Evolutionary conservation across 2,797 vertebrate genomes (phyloP), one percentile per base, ranked within the genome.

Genomic region (Myoxocephalus aenaeus): DNA sequence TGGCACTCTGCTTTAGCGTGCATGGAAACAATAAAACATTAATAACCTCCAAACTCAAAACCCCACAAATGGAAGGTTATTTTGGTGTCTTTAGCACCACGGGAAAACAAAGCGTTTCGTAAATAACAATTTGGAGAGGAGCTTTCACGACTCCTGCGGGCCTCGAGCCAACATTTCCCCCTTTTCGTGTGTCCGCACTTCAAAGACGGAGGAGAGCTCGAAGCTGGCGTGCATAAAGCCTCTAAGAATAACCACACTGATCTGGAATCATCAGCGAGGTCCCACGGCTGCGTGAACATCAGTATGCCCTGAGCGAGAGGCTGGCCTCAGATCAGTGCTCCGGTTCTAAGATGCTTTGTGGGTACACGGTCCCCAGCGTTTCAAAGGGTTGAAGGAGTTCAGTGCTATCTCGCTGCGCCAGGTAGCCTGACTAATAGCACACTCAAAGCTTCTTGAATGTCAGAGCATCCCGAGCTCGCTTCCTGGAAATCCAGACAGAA

Each of bases 381-480:
- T 90, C 90, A 86, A 85, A 87, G 88, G 75, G 84, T 74, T 81
- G 79, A 78, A 76, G 79, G 84, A 89, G 86, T 89, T 90, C 86
- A 86, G 85, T 70, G 85, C 92, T 94, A 93, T 94, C 93, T 93
- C 92, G 63, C 82, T 56, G 81, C 29, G 32, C 79, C 93, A 94
- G 93, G 91, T 92, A 90, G 87, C 91, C 88, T 92, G 89, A 93
- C 92, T 94, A 93, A 94, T 93, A 91, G 77, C 82, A 79, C 73
- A 76, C 90, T 92, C 84, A 89, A 87, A 93, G 90, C 91, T 80
- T 82, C 86, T 81, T 88, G 87, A 93, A 93, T 92, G 92, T 91
- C 92, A 92, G 77, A 86, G 82, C 77, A 85, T 84, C 79, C 81
- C 61, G 0, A 73, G 84, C 86, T 64, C 36, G 36, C 85, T 81